Evolutionary conservation across 2,888 invertebrate genomes (phyloP), one percentile per base, ranked within the genome.

Genomic region (Dysmachus trigonus): DNA sequence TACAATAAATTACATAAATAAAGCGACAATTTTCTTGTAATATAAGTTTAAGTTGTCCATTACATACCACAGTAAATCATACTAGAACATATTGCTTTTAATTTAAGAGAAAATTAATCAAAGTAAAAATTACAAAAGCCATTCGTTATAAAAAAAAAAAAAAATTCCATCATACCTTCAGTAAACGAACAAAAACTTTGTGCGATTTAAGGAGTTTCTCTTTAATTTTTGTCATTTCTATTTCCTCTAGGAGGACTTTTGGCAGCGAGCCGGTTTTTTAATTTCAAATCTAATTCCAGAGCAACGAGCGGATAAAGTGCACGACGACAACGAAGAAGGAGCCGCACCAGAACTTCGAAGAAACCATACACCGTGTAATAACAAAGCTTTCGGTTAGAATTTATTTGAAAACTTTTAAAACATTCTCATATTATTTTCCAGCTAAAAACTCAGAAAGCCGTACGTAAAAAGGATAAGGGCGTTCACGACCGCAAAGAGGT

Each of bases 341-440:
- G 82, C 92, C 92, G 6, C 92, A 92, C 87, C 92, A 92, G 88
- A 92, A 92, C 88, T 92, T 92, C 87, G 92, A 92, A 88, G 92
- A 92, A 89, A 92, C 92, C 88, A 92, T 92, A 89, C 92, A 92
- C 89, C 90, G 92, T 88, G 92, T 92, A 92, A 91, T 88, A 89
- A 89, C 22, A 71, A 47, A 81, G 81, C 33, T 33, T 8, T n/a
- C n/a, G 18, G 62, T 81, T 35, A 33, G 35, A 71, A 77, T 62
- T 85, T 77, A 85, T 77, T 77, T 62, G n/a, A 18, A 31, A 47
- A 47, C 18, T 83, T 74, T 83, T 74, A 76, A 31, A 82, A 82
- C 73, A 74, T 72, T 81, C 27, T 74, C 27, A 31, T 71, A 47
- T 81, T 74, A 62, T 77, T 71, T 62, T 33, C 85, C 85, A 92